Evolutionary conservation across 2,113 vertebrate genomes (phyloP).

Genomic region (Ancistrus triradiatus): DNA sequence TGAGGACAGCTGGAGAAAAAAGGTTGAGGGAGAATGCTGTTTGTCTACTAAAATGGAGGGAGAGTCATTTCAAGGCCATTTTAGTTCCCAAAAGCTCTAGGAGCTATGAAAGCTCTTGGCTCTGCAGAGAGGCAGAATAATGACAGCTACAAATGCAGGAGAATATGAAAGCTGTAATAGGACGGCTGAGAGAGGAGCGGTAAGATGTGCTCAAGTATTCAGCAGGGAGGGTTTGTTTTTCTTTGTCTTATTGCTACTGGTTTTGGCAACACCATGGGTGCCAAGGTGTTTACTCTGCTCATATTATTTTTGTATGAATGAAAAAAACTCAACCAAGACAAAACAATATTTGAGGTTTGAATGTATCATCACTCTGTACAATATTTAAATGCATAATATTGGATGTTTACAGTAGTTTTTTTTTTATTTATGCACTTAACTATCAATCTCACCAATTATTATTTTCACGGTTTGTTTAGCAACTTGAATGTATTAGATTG

Average conservation of each 20-base stretch:
- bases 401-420: too few species aligned
- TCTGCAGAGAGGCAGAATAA: slow-evolving; percentile 10
- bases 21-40: not conserved
- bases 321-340: not conserved
- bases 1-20: not conserved
- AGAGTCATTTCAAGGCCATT: not conserved
- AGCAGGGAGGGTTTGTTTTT: not conserved
- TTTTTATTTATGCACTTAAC: too few species aligned
- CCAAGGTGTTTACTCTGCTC: not conserved
- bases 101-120: not conserved
- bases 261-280: not conserved
- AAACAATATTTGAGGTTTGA: too few species aligned
- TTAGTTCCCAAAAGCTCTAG: slow-evolving; percentile 19
- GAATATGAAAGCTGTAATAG: not conserved
- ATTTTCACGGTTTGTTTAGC: too few species aligned
- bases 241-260: not conserved
- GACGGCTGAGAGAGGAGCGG: not conserved
- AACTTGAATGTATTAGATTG: too few species aligned
- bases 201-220: slow-evolving; percentile 11
- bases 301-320: not conserved
- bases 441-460: too few species aligned
- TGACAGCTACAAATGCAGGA: slow-evolving; percentile 9
- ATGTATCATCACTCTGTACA: too few species aligned
- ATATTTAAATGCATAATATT: too few species aligned
- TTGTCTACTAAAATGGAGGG: slow-evolving; percentile 4